These are phyloP conservation scores for Eretmochelys imbricata DNA, from an alignment of 2,113 vertebrate species.

Conservation along the genomic window DNA sequence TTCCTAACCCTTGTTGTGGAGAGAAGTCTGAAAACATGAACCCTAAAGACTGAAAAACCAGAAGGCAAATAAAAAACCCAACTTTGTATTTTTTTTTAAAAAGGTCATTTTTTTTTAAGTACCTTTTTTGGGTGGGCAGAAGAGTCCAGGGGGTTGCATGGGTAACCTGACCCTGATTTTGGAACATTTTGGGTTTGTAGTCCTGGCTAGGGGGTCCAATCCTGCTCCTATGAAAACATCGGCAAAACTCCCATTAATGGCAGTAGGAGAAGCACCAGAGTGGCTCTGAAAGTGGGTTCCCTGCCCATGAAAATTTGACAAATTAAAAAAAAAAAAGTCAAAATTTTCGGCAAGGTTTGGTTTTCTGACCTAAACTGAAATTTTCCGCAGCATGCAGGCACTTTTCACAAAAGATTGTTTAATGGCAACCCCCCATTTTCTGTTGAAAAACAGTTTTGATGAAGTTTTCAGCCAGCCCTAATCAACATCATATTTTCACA, in stretches of 20 bases:
- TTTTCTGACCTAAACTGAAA: background rate
- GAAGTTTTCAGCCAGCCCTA: background rate
- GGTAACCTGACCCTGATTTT: fast-evolving
- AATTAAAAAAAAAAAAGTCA: background rate
- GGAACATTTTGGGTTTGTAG: background rate
- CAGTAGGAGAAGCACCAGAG: background rate
- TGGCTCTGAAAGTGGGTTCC: background rate
- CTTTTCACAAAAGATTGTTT: background rate
- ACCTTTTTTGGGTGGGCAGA: fast-evolving
- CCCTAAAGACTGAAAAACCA: background rate
- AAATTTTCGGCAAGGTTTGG: background rate
- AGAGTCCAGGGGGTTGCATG: background rate
- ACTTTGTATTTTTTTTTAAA: fast-evolving
- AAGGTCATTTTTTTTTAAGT: background rate
- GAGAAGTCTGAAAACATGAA: background rate
- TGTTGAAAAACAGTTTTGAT: conserved; percentile 22
- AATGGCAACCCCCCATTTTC: background rate
- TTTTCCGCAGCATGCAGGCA: background rate
- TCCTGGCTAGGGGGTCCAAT: background rate
- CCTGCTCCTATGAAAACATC: background rate
- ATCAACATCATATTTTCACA: background rate
- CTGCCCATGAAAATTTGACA: background rate
- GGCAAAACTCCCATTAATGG: background rate
- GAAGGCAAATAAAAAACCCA: background rate
- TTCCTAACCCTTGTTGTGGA: background rate